These are phyloP conservation scores for Hucho hucho DNA, from an alignment of 2,113 vertebrate genomes.

Conservation along the genomic window DNA sequence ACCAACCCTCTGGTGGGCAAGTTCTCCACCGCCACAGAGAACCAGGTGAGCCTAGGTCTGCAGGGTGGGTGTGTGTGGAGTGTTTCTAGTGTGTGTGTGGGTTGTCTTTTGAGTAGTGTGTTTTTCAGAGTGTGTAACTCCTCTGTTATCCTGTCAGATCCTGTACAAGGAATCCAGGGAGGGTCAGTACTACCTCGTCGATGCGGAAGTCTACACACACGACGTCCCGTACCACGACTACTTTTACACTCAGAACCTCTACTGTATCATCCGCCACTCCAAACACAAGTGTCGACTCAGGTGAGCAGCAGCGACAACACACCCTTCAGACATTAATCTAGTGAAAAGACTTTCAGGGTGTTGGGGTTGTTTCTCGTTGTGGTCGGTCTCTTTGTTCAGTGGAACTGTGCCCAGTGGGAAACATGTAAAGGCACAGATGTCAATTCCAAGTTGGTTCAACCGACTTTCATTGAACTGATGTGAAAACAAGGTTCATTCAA, in stretches of 20 bases:
- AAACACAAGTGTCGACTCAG: constrained; percentile 88
- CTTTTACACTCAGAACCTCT: constrained; percentile 92
- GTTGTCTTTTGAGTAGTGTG: too few relatives aligned
- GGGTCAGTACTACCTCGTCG: constrained; percentile 84
- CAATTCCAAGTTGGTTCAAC: too few relatives aligned
- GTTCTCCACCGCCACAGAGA: constrained; percentile 88
- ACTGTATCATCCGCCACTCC: constrained; percentile 82
- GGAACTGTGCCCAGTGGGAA: too few relatives aligned
- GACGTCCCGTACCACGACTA: constrained; percentile 97
- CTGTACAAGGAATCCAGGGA: constrained; percentile 88
- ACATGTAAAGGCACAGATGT: too few relatives aligned
- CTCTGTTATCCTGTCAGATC: constrained; percentile 66
- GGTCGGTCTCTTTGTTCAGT: too few relatives aligned
- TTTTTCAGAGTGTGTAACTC: neutral
- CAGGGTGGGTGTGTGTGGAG: neutral
- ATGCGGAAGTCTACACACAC: constrained; percentile 88
- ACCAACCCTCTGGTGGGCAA: constrained; percentile 92
- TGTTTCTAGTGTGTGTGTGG: too few relatives aligned
- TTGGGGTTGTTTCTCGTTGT: too few relatives aligned
- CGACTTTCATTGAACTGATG: too few relatives aligned
- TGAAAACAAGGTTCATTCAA: too few relatives aligned
- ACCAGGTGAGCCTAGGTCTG: constrained; percentile 71
- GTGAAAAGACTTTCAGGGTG: too few relatives aligned
- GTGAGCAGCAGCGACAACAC: constrained; percentile 63
- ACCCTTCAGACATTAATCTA: neutral